A percentile compares a stretch with the other conserved stretches of the same genome.
Evolutionary conservation across 92 coral and sea anemone species (phyloP).

Genomic region (Pocillopora meandrina): DNA sequence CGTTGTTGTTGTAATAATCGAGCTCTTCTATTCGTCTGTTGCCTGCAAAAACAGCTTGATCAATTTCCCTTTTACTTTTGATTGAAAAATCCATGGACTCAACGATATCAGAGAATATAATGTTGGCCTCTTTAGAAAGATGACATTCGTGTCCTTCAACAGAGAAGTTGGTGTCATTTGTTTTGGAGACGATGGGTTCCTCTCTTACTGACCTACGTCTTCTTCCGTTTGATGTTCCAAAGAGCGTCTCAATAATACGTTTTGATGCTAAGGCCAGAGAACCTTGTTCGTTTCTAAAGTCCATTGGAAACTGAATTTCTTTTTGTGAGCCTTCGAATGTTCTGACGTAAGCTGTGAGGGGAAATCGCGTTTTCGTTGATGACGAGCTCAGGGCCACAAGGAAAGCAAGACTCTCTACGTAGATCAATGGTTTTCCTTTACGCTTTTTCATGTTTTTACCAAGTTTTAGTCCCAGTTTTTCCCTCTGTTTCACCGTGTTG

Average conservation of each 20-base stretch:
- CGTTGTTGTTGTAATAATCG: not conserved
- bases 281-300: constrained; percentile 46
- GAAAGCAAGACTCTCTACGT: constrained; percentile 48
- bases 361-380: constrained; percentile 42
- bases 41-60: not conserved
- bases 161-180: not conserved
- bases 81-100: constrained; percentile 33
- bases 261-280: constrained; percentile 60
- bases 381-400: constrained; percentile 27
- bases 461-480: constrained; percentile 53
- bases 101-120: constrained; percentile 33
- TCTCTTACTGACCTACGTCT: constrained; percentile 9
- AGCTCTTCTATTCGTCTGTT: not conserved
- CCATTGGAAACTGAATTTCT: constrained; percentile 54
- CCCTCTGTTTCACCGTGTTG: constrained; percentile 20
- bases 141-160: constrained; percentile 18
- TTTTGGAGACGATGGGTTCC: not conserved
- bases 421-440: constrained; percentile 30
- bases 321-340: constrained; percentile 37
- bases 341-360: constrained; percentile 33
- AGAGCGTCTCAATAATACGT: constrained; percentile 37
- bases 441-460: constrained; percentile 40
- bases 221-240: constrained; percentile 19
- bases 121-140: constrained; percentile 36
- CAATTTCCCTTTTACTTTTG: not conserved